A percentile compares a stretch with the other conserved stretches of the same genome.
Evolutionary conservation across 2,797 vertebrate genomes (phyloP).

Genomic region (Thamnophis elegans): DNA sequence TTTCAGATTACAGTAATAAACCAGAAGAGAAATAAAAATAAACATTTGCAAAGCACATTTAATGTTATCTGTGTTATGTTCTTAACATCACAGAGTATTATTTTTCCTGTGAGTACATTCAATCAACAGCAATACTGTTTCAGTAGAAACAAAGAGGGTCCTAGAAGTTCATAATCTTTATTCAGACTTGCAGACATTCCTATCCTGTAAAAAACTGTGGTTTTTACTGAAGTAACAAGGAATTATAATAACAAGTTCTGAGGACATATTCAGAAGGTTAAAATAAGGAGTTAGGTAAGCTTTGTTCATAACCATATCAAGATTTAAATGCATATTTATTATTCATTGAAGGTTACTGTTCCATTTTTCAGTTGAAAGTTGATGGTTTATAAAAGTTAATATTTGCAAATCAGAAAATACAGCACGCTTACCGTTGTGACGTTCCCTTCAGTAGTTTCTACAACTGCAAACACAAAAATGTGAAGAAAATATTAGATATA

Average conservation of each 20-base stretch:
- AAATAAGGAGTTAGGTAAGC: background rate
- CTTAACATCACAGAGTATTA: conserved; percentile 15
- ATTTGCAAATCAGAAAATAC: background rate
- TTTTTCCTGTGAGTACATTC: background rate
- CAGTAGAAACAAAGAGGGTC: background rate
- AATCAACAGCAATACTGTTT: background rate
- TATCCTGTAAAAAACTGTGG: background rate
- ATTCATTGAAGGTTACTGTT: background rate
- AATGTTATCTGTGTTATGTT: conserved; percentile 7
- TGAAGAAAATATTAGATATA: conserved; percentile 47
- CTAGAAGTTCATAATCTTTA: background rate
- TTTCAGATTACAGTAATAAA: conserved; percentile 8
- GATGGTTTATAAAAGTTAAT: background rate
- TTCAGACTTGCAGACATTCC: background rate
- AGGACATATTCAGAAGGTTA: background rate
- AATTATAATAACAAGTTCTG: background rate
- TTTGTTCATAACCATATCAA: background rate
- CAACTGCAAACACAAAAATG: conserved; percentile 63
- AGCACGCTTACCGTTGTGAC: conserved; percentile 72
- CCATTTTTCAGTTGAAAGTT: background rate
- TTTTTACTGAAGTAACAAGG: background rate
- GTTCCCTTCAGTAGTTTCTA: conserved; percentile 73
- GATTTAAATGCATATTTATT: background rate
- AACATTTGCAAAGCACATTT: background rate
- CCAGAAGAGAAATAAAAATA: background rate